Conservation (phyloP, 2,113 vertebrate species). For the Pongo abelii region DNA sequence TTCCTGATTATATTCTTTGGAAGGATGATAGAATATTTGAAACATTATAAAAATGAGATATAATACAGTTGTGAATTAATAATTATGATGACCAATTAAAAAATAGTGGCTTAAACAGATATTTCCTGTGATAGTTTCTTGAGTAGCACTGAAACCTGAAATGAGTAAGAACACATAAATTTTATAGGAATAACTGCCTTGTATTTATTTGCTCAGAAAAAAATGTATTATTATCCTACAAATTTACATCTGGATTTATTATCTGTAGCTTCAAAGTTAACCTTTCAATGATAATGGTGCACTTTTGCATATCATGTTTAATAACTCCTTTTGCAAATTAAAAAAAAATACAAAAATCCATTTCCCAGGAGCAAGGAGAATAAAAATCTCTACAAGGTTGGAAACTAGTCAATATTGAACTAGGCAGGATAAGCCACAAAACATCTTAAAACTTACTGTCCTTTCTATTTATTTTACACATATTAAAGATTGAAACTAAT, state of each 20-base stretch:
- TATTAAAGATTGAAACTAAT: neutral
- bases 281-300: neutral
- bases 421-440: neutral
- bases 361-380: slow-evolving; percentile 10
- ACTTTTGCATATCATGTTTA: neutral
- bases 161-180: neutral
- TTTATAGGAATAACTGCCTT: neutral
- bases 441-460: neutral
- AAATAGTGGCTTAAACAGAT: neutral
- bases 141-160: neutral
- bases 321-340: neutral
- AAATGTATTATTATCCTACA: neutral
- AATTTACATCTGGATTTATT: slow-evolving; percentile 17
- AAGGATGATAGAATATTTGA: neutral
- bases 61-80: neutral
- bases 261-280: neutral
- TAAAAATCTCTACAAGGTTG: neutral
- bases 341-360: neutral
- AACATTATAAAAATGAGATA: neutral
- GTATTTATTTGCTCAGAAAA: neutral
- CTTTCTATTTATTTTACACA: neutral
- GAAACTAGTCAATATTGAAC: neutral
- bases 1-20: neutral
- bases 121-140: neutral
- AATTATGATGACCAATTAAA: neutral